These are phyloP conservation scores for Molothrus aeneus DNA, from an alignment of 2,797 vertebrate genomes.

Conservation along the genomic window DNA sequence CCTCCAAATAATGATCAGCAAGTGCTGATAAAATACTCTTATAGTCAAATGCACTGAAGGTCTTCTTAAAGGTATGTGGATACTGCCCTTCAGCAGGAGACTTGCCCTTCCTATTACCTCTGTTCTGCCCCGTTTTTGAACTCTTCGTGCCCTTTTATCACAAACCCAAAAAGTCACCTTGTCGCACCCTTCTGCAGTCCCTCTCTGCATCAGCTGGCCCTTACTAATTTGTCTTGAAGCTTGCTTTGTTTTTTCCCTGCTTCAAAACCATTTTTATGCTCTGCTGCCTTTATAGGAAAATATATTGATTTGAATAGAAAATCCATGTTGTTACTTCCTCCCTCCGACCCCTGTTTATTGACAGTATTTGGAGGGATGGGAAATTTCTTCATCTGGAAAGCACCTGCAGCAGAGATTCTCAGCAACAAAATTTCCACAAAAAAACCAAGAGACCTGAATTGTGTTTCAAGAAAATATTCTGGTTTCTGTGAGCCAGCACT, in stretches of 20 bases:
- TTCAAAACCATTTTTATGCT: conserved; percentile 10
- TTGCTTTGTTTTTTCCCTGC: neutral
- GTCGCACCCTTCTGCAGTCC: neutral
- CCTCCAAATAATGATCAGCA: neutral
- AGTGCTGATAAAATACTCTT: neutral
- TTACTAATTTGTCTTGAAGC: neutral
- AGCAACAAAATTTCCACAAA: neutral
- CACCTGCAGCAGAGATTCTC: neutral
- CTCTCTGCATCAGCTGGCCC: neutral
- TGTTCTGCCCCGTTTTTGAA: neutral
- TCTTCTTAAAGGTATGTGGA: neutral
- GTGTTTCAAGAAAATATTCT: neutral
- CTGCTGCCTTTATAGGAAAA: conserved; percentile 1
- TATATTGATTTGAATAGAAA: neutral
- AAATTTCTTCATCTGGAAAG: neutral
- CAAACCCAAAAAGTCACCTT: neutral
- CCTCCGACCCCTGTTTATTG: neutral
- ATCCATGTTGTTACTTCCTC: neutral
- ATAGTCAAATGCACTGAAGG: neutral
- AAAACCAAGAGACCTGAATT: neutral
- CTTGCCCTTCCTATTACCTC: neutral
- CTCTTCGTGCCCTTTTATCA: neutral
- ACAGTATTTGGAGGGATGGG: neutral
- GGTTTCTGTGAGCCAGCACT: neutral
- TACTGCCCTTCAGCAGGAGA: neutral